Evolutionary conservation across 2,113 vertebrate species (phyloP).

Genomic region (Aegithalos caudatus): DNA sequence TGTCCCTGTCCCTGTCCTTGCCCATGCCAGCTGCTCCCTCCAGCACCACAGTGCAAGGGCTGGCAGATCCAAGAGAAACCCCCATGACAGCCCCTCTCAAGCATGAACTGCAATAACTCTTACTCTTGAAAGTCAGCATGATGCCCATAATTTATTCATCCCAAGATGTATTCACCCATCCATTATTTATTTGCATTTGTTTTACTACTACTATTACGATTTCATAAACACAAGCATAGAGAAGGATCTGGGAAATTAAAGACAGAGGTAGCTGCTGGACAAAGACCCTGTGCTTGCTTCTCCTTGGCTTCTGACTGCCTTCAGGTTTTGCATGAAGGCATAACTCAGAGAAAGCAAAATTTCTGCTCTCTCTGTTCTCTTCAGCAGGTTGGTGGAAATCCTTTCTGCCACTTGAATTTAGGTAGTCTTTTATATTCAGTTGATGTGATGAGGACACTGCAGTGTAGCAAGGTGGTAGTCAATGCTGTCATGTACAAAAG

Average conservation of each 20-base stretch:
- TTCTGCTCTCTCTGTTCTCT: not conserved
- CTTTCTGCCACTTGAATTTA: not conserved
- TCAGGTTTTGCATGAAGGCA: not conserved
- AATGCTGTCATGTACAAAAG: not conserved
- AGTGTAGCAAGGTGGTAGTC: rapidly evolving
- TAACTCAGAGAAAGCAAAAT: not conserved
- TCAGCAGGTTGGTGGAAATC: not conserved
- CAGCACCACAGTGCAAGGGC: not conserved
- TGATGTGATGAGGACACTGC: not conserved
- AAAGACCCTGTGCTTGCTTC: not conserved
- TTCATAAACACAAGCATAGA: constrained; percentile 28
- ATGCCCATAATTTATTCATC: constrained; percentile 48
- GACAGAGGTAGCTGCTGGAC: not conserved
- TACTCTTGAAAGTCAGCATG: constrained; percentile 13
- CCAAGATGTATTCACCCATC: constrained; percentile 21
- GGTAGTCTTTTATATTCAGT: not conserved
- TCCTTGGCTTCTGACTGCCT: not conserved
- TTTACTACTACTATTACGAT: constrained; percentile 42
- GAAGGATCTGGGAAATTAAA: not conserved
- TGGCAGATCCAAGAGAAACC: not conserved
- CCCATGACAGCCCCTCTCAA: not conserved
- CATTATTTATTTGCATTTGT: constrained; percentile 50
- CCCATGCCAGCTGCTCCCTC: not conserved
- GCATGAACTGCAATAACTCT: not conserved
- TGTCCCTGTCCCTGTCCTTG: not conserved